Base-by-base conservation (phyloP, 2,888 invertebrate species). In the Dioctria rufipes region DNA sequence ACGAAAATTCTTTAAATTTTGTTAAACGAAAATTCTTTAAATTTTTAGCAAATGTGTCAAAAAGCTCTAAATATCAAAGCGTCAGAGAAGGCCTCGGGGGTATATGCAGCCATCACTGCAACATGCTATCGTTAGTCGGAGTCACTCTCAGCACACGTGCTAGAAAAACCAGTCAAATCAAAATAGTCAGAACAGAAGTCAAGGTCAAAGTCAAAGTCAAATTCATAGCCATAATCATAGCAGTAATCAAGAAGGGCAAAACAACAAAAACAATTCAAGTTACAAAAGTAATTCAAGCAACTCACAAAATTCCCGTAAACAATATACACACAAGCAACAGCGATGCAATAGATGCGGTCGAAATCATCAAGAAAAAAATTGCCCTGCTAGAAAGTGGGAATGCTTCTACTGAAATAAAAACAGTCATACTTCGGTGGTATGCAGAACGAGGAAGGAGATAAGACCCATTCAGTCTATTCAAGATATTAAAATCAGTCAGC, bases 1-100 rank as follows among this genome's bases (percentile, higher is more conserved):
- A 73, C 71, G 25, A 82, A 82, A 54, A 75, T 82, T n/a, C 78
- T 81, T 37, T 61, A 82, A 11, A 25, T 39, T 8, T 42, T 82
- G 5, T 66, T 82, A 8, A 81, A 79, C 13, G 69, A 25, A 54
- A 67, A 49, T 0, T 39, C 49, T 1, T 40, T 63, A 4, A 77
- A 25, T n/a, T 82, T 81, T 9, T 75, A 80, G 6, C 73, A 75
- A 9, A 67, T 79, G 43, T 82, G 75, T 58, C 78, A 82, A 9
- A 9, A 75, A 25, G 67, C 75, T 3, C 51, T 80, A 43, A 81
- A 67, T 25, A 75, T 69, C 46, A 75, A 78, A 61, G 11, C 71
- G n/a, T 13, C 63, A 3, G 66, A 81, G 40, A 66, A 77, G 54
- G 61, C 77, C 46, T 80, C 69, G 3, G 54, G 54, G 43, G 42